Evolutionary conservation across 64 coral and sea anemone species (phyloP), one percentile per base, ranked within the genome.

Genomic region (Pocillopora damicornis): DNA sequence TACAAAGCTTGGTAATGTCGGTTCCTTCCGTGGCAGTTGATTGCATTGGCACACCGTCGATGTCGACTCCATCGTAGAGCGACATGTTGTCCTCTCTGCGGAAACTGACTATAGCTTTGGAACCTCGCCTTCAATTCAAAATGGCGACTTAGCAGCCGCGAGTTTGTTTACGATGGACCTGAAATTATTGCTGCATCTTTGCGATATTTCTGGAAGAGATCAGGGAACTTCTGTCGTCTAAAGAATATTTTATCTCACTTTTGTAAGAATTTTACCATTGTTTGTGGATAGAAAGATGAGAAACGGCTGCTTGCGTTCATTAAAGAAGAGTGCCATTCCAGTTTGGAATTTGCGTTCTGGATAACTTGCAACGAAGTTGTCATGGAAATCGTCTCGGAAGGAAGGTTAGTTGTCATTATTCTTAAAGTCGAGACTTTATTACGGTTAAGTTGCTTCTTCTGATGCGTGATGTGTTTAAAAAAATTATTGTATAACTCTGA

Each of bases 381-480:
- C 45, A 89, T 93, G 91, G 91, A 93, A 69, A 89, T 93, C 35
- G 87, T 93, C 22, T 93, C 91, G 18, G 91, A 93, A 76, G 91
- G 91, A 74, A 93, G 91, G 91, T 93, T 15, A 35, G 91, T 72
- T 81, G 23, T 51, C 30, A 34, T 22, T 89, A 58, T 51, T 37
- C 22, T 42, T 37, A 16, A 42, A 56, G 13, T 36, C 25, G 45
- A 76, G 20, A 16, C 22, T 63, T 30, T 23, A 9, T 35, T 79
- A 38, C 18, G 3, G 68, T n/a, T 51, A 4, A 51, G 13, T 37
- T 68, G 5, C 11, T 9, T 16, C 34, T 6, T 35, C 51, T 18
- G 51, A 78, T 7, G 17, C 13, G 76, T 78, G 26, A 8, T 16
- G 10, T 76, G 2, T 7, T 2, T 51, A 51, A 51, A 51, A 2